phyloP scores from a whole-genome alignment of 2,888 invertebrate species.

The Ormia ochracea region DNA sequence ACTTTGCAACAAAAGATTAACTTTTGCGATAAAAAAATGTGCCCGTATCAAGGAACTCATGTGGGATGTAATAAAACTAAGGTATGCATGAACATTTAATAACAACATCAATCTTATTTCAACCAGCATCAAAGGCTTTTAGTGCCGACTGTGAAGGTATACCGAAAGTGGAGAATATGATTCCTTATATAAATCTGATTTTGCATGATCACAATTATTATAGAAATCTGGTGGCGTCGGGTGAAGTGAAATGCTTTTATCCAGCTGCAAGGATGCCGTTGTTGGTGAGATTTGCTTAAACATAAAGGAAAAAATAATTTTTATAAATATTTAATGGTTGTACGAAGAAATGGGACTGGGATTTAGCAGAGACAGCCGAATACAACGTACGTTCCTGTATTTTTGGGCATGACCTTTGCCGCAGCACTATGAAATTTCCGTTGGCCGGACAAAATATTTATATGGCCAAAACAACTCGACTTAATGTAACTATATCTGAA shows the following conservation, averaged over 20 bases:
- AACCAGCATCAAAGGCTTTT: slow-evolving; percentile 34
- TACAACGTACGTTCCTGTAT: slow-evolving; percentile 54
- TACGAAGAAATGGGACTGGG: slow-evolving; percentile 52
- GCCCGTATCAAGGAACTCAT: slow-evolving; percentile 61
- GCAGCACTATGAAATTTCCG: slow-evolving; percentile 51
- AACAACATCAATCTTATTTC: not conserved
- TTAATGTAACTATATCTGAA: slow-evolving; percentile 30
- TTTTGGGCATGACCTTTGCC: slow-evolving; percentile 59
- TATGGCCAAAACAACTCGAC: slow-evolving; percentile 34
- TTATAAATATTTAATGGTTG: not conserved
- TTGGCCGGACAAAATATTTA: slow-evolving; percentile 63
- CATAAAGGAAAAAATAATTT: too few species aligned
- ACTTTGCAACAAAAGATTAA: slow-evolving; percentile 10
- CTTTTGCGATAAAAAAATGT: slow-evolving; percentile 52
- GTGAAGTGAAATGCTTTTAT: slow-evolving; percentile 50
- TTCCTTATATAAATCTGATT: slow-evolving; percentile 34
- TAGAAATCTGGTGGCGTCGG: slow-evolving; percentile 52
- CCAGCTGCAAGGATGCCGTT: slow-evolving; percentile 55
- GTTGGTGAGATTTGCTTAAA: slow-evolving; percentile 36
- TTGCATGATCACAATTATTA: slow-evolving; percentile 58
- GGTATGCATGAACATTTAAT: slow-evolving; percentile 16
- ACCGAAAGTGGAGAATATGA: slow-evolving; percentile 35
- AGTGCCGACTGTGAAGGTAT: slow-evolving; percentile 44
- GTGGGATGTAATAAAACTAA: slow-evolving; percentile 56
- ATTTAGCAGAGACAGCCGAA: slow-evolving; percentile 51